These are phyloP conservation scores for Mellivora capensis DNA, from an alignment of 2,113 vertebrate genomes.

Conservation along the genomic window DNA sequence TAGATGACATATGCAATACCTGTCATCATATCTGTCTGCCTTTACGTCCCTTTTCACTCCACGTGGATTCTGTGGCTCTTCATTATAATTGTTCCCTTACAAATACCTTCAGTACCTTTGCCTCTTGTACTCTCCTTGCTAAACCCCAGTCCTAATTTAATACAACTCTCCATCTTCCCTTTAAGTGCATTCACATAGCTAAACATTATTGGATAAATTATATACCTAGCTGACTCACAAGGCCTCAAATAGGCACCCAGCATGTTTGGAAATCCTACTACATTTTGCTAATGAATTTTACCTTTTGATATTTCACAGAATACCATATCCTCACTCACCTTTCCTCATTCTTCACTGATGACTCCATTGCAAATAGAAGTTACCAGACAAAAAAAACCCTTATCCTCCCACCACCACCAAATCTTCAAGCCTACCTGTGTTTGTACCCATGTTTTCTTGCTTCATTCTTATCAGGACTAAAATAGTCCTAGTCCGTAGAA, in stretches of 20 bases:
- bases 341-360: not conserved
- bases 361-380: not conserved
- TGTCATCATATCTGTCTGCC: not conserved
- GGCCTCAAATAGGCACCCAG: not conserved
- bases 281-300: not conserved
- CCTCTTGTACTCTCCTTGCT: not conserved
- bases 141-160: not conserved
- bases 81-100: not conserved
- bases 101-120: constrained; percentile 6
- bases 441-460: not conserved
- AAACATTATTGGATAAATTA: not conserved
- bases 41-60: not conserved
- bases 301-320: not conserved
- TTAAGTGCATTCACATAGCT: not conserved
- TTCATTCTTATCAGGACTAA: not conserved
- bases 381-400: not conserved
- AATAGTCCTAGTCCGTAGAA: not conserved
- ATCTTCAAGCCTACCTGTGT: not conserved
- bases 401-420: not conserved
- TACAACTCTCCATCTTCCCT: not conserved
- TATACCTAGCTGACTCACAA: not conserved
- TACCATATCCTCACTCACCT: not conserved
- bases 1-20: not conserved
- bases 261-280: not conserved
- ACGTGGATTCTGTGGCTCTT: not conserved